A percentile compares a stretch with the other conserved stretches of the same genome.
phyloP scores from a whole-genome alignment of 2,113 vertebrate species.

The Ailuropoda melanoleuca region DNA sequence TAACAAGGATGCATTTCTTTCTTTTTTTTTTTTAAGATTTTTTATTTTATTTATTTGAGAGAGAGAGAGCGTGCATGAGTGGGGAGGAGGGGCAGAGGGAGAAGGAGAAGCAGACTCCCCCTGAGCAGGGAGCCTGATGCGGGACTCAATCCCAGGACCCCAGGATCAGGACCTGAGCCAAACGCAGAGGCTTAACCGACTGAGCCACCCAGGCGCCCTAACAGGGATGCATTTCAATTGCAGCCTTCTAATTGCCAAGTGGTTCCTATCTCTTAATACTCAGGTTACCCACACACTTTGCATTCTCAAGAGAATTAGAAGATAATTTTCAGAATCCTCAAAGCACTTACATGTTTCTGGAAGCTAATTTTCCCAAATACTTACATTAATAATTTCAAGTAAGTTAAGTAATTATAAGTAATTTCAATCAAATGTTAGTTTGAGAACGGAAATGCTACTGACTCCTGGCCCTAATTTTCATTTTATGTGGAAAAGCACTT shows the following conservation, averaged over 20 bases:
- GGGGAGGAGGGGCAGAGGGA: too few relatives aligned
- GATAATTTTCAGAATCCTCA: conserved; percentile 40
- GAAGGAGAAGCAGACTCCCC: too few relatives aligned
- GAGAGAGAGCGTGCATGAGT: too few relatives aligned
- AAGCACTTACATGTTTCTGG: conserved; percentile 15
- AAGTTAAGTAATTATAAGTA: conserved; percentile 39
- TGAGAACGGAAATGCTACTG: conserved; percentile 33
- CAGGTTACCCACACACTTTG: background rate
- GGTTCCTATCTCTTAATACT: conserved; percentile 3
- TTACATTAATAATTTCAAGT: conserved; percentile 40
- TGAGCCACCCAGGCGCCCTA: background rate
- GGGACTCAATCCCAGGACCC: too few relatives aligned
- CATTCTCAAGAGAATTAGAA: conserved; percentile 33
- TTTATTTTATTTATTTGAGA: too few relatives aligned
- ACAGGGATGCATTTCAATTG: background rate
- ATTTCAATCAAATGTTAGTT: conserved; percentile 48
- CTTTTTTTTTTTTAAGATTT: too few relatives aligned
- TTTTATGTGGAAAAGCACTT: conserved; percentile 20
- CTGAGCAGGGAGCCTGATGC: too few relatives aligned
- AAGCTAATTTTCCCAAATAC: conserved; percentile 44
- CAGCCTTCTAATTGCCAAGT: background rate
- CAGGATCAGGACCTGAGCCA: too few relatives aligned
- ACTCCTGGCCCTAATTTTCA: conserved; percentile 31
- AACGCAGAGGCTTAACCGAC: background rate
- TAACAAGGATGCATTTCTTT: background rate